Evolutionary conservation across 2,797 vertebrate species (phyloP).

Genomic region (Centropyge bicolor): DNA sequence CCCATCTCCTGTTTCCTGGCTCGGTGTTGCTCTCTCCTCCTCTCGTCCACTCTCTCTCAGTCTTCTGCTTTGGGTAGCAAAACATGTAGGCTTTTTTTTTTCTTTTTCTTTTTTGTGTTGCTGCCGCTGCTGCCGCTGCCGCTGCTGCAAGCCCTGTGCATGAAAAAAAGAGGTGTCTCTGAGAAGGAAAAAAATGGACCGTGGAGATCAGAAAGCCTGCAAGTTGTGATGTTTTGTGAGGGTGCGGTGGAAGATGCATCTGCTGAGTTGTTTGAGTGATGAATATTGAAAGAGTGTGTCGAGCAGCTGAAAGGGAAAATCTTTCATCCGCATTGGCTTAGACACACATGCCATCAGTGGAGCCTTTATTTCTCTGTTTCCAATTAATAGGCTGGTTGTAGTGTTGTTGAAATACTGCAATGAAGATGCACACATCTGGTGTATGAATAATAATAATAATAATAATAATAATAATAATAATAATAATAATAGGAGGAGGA

Average conservation of each 20-base stretch:
- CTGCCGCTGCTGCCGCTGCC: no score
- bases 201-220: conserved; percentile 18
- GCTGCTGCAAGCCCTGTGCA: conserved; percentile 70
- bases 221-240: conserved; percentile 47
- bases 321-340: conserved; percentile 84
- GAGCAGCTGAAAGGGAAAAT: conserved; percentile 69
- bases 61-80: conserved; percentile 82
- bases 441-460: conserved; percentile 36
- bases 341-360: conserved; percentile 81
- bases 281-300: conserved; percentile 76
- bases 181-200: conserved; percentile 52
- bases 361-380: conserved; percentile 49
- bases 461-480: conserved; percentile 27
- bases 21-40: conserved; percentile 65
- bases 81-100: conserved; percentile 75
- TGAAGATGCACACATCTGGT: conserved; percentile 28
- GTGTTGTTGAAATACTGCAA: background rate
- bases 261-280: conserved; percentile 69
- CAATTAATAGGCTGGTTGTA: conserved; percentile 18
- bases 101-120: background rate
- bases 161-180: conserved; percentile 43
- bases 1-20: conserved; percentile 63
- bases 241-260: conserved; percentile 54
- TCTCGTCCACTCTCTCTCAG: conserved; percentile 70
- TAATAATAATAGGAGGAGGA: background rate